Conservation (phyloP, 2,888 invertebrate species). For the Pseudolycoriella hygida region DNA sequence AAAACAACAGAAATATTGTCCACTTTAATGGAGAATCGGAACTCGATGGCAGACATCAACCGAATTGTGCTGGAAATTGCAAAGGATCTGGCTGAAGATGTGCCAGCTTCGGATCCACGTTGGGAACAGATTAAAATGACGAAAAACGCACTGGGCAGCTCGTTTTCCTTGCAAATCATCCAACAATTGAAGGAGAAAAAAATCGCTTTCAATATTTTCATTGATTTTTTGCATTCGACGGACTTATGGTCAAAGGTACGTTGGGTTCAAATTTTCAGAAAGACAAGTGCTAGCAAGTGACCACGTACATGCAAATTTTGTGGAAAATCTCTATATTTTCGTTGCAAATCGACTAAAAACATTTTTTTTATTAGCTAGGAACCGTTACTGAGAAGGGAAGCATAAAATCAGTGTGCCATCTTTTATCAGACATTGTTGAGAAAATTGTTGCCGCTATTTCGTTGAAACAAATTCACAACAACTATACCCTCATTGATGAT, state of each 20-base stretch:
- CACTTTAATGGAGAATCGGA: constrained; percentile 25
- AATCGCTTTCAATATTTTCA: constrained; percentile 55
- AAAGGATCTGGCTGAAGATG: constrained; percentile 66
- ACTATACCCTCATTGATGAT: constrained; percentile 30
- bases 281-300: not conserved
- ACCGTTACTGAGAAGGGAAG: constrained; percentile 21
- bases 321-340: not conserved
- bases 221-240: constrained; percentile 55
- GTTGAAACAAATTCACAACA: constrained; percentile 41
- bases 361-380: constrained; percentile 14
- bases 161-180: constrained; percentile 64
- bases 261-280: no score
- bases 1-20: constrained; percentile 29
- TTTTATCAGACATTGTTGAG: constrained; percentile 59
- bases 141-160: constrained; percentile 42
- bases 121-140: constrained; percentile 29
- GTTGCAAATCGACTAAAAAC: not conserved
- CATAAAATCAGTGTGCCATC: constrained; percentile 29
- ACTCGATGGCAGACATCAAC: constrained; percentile 27
- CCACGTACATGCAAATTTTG: not conserved
- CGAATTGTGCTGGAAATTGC: constrained; percentile 49
- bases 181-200: constrained; percentile 80
- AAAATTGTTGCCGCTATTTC: constrained; percentile 58
- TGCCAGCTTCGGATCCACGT: constrained; percentile 70
- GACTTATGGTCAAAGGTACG: constrained; percentile 46